Evolutionary conservation across 2,797 vertebrate genomes (phyloP).

Genomic region (Pogoniulus pusillus): DNA sequence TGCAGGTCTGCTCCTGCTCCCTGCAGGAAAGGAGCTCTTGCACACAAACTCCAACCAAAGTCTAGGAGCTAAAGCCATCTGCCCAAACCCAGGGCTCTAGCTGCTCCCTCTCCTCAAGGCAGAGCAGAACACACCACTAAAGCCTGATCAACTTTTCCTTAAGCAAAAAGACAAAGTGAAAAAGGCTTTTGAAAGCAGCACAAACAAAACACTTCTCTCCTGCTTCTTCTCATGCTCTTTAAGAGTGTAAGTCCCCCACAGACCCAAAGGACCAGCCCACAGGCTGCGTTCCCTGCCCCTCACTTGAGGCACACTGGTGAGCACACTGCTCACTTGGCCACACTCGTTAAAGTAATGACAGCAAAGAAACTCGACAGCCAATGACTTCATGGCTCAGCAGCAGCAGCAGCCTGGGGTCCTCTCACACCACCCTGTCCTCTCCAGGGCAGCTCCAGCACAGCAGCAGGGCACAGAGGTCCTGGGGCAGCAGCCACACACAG

Average conservation of each 20-base stretch:
- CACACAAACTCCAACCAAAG: background rate
- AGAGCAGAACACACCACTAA: background rate
- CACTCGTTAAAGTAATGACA: background rate
- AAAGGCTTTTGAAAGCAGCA: background rate
- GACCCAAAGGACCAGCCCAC: background rate
- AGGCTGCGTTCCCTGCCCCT: background rate
- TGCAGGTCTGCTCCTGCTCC: background rate
- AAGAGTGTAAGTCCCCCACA: background rate
- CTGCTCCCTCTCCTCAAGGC: background rate
- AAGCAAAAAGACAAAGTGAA: background rate
- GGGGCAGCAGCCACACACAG: background rate
- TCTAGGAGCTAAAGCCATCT: background rate
- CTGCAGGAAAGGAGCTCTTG: background rate
- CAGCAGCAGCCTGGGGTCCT: background rate
- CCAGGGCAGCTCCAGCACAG: background rate
- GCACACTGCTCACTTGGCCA: background rate
- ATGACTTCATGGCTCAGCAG: background rate
- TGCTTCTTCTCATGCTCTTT: background rate
- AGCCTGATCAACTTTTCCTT: background rate
- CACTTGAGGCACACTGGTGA: background rate
- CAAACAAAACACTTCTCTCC: background rate
- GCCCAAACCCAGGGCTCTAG: background rate
- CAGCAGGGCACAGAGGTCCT: background rate
- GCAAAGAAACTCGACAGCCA: background rate
- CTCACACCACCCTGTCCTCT: fast-evolving